Base-by-base conservation (phyloP, 2,797 vertebrate species). In the Ctenopoma multispine region DNA sequence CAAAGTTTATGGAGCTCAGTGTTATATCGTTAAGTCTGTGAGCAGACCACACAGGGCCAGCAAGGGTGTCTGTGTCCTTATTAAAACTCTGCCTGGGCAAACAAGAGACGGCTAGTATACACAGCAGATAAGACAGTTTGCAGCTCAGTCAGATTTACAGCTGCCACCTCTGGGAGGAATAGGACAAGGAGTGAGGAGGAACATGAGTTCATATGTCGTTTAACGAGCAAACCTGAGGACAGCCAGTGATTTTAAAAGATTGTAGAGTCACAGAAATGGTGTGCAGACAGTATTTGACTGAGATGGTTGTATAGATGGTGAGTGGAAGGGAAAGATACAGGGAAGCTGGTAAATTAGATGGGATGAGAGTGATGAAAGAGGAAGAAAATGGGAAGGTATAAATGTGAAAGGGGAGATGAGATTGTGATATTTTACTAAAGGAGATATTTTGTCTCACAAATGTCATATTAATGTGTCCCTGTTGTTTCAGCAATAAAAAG, bases 61-160 rank as follows among this genome's bases (percentile, higher is more conserved):
- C 11, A 4, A 80, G 78, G 68, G 85, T 89, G 82, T 87, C 78
- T 72, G 67, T 79, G 69, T 89, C 83, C 85, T 90, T 79, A 81
- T 91, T 91, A 88, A 91, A 91, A 81, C 85, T 79, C 73, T 27
- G 81, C 73, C 79, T 81, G 85, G 72, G 78, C 77, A 81, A 86
- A 86, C 81, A 82, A 87, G 79, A 77, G 76, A 72, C 67, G 7
- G 80, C 71, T 84, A 87, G 81, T 79, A 77, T 62, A 84, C 81
- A 82, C 81, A 84, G 55, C 60, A 87, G 88, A 91, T 89, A 87
- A 90, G 83, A 84, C 84, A 79, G 82, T 83, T 79, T 85, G 82
- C 82, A 64, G 70, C 75, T 81, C 18, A 4, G 48, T 79, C 67
- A 77, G 82, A 91, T 92, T 93, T 90, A 92, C 60, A 79, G 82